These are phyloP conservation scores for Xyrichtys novacula DNA, from an alignment of 2,797 vertebrate genomes.

Conservation along the genomic window DNA sequence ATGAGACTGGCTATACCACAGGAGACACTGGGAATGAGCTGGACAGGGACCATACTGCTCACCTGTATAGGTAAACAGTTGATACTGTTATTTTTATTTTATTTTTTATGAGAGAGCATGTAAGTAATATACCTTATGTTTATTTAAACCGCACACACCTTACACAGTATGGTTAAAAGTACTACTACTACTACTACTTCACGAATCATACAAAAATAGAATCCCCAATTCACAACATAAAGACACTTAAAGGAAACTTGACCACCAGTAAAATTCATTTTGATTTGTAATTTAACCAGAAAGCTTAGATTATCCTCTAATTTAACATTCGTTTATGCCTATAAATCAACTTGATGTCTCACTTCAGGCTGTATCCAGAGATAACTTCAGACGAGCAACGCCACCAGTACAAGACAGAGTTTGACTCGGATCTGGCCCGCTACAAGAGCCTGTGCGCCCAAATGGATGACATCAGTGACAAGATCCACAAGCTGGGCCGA, in stretches of 20 bases:
- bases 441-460: slow-evolving; percentile 88
- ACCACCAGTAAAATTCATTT: slow-evolving; percentile 3
- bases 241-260: slow-evolving; percentile 1
- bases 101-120: neutral
- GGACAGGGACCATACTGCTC: slow-evolving; percentile 72
- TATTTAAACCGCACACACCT: neutral
- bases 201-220: too few species aligned
- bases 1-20: slow-evolving; percentile 88
- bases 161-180: too few species aligned
- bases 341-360: slow-evolving; percentile 13
- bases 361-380: slow-evolving; percentile 85
- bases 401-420: slow-evolving; percentile 86
- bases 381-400: slow-evolving; percentile 84
- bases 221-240: neutral
- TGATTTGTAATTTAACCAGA: neutral
- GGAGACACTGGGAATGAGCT: slow-evolving; percentile 86
- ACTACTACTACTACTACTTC: too few species aligned
- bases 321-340: slow-evolving; percentile 10
- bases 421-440: slow-evolving; percentile 80
- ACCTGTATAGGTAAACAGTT: slow-evolving; percentile 68
- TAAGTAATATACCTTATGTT: neutral
- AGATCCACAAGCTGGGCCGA: slow-evolving; percentile 85
- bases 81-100: neutral
- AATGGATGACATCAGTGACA: slow-evolving; percentile 87
- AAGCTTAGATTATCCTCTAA: neutral